Percentiles rank a stretch among this genome's conserved stretches.
These are phyloP conservation scores for Ataeniobius toweri DNA, from an alignment of 2,797 vertebrate genomes.

Conservation along the genomic window DNA sequence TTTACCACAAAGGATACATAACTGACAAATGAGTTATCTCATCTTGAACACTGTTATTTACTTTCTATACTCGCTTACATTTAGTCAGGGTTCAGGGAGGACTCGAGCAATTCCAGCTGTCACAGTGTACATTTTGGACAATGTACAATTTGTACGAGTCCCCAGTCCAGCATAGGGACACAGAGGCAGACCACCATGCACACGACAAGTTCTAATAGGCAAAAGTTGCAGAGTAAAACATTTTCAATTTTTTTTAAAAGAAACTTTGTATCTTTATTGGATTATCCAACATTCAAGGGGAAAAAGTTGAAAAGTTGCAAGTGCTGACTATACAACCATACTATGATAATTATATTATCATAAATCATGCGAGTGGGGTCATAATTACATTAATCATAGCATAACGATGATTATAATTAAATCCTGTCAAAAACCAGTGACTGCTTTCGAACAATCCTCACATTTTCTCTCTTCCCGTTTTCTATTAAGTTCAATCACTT, in stretches of 20 bases:
- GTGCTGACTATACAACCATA: not conserved
- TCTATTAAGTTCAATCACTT: constrained; percentile 54
- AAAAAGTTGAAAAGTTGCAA: not conserved
- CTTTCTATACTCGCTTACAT: not conserved
- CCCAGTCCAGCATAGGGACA: not conserved
- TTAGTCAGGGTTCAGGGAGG: not conserved
- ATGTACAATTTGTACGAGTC: not conserved
- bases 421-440: constrained; percentile 51
- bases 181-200: not conserved
- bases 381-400: constrained; percentile 48
- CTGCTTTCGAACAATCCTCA: constrained; percentile 28
- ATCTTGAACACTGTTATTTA: not conserved
- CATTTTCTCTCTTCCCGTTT: constrained; percentile 8
- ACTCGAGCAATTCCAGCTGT: not conserved
- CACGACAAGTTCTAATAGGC: not conserved
- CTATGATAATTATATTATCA: constrained; percentile 23
- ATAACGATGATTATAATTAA: constrained; percentile 64
- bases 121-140: not conserved
- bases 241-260: not conserved
- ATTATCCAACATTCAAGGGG: not conserved
- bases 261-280: not conserved
- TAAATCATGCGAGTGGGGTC: constrained; percentile 51
- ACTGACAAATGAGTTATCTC: not conserved
- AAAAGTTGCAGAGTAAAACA: not conserved
- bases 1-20: not conserved